These are phyloP conservation scores for Chitala chitala DNA, from an alignment of 2,113 vertebrate species.

Conservation along the genomic window DNA sequence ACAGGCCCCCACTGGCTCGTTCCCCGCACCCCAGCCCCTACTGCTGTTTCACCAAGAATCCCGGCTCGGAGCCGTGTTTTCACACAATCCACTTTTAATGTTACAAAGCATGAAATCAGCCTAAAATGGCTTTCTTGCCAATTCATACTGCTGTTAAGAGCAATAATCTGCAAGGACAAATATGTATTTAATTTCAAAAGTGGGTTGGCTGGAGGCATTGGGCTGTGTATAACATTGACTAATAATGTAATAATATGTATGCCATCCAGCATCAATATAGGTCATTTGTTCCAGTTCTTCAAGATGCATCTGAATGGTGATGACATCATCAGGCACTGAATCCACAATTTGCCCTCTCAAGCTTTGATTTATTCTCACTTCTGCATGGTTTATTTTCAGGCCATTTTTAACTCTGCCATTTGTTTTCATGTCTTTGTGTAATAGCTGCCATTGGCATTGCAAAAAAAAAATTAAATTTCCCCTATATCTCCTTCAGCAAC, in stretches of 20 bases:
- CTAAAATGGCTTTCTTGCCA: slow-evolving; percentile 20
- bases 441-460: too few relatives aligned
- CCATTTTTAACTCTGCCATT: slow-evolving; percentile 2
- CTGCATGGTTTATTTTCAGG: slow-evolving; percentile 22
- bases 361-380: not conserved
- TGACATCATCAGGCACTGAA: not conserved
- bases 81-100: slow-evolving; percentile 26
- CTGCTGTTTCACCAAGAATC: not conserved
- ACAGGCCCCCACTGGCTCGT: not conserved
- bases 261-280: not conserved
- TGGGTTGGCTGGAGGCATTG: not conserved
- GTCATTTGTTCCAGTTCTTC: not conserved
- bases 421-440: not conserved
- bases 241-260: slow-evolving; percentile 17
- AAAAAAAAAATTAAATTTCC: too few relatives aligned
- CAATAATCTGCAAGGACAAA: slow-evolving; percentile 17
- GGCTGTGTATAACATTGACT: slow-evolving; percentile 16
- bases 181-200: slow-evolving; percentile 21
- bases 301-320: not conserved
- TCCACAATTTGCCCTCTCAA: not conserved
- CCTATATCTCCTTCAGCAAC: not conserved
- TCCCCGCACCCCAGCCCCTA: not conserved
- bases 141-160: slow-evolving; percentile 16
- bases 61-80: slow-evolving; percentile 21
- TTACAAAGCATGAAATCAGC: slow-evolving; percentile 25